Base-by-base conservation (phyloP, 1,140 invertebrate genomes). In the Aphis gossypii region DNA sequence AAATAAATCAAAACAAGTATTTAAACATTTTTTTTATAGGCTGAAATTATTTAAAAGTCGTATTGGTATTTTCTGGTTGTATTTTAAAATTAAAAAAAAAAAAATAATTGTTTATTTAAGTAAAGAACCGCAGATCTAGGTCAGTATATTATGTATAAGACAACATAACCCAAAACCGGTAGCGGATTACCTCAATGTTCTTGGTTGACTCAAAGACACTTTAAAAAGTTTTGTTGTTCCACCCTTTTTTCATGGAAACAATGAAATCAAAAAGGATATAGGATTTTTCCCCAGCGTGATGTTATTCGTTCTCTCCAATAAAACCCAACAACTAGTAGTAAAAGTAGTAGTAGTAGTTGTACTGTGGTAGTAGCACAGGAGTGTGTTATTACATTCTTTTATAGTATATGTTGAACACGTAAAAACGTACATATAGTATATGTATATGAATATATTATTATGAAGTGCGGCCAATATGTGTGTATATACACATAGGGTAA, bases 341-440 rank as follows among this genome's bases (percentile, higher is more conserved):
- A 44, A 86, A 68, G 60, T 68, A 76, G n/a, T 86, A 41, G 7
- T 21, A 84, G 48, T 18, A 51, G 2, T 84, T 9, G 35, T 84
- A 87, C 8, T 60, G 56, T 11, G 56, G 56, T 30, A 60, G 56
- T 60, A 68, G 60, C 18, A 30, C 3, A 46, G 25, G 41, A 11
- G 84, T 86, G 46, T 87, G 30, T 41, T 54, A 41, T 89, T 89
- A 89, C 9, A 54, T 89, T 89, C 9, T 89, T 56, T 54, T 56
- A 41, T 88, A 46, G 84, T 48, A 48, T 7, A 30, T 41, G 86
- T 35, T 54, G n/a, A 51, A 25, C 60, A 76, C 48, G 46, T 88
- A 51, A 88, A 88, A 88, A 23, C 3, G n/a, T n/a, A 3, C 25
- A 7, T 41, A 41, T 83, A 23, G 46, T 35, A 88, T 44, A 54